A percentile compares a stretch with the other conserved stretches of the same genome.
These are phyloP conservation scores for Lithophane leautieri DNA, from an alignment of 2,888 invertebrate genomes.

Conservation along the genomic window DNA sequence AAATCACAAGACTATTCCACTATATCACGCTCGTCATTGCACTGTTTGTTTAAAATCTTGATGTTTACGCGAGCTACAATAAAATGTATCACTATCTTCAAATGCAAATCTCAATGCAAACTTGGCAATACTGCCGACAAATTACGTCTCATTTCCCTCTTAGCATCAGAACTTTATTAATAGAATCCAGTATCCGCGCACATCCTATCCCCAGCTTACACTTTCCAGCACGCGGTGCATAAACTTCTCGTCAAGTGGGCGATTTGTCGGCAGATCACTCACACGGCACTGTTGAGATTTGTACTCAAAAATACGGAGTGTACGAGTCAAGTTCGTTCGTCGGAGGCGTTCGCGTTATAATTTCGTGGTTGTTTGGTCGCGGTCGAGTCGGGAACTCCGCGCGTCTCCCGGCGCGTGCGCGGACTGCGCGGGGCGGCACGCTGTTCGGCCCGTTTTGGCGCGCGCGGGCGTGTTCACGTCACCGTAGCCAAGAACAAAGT, in stretches of 20 bases:
- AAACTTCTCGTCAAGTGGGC: slow-evolving; percentile 58
- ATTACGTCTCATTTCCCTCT: slow-evolving; percentile 83
- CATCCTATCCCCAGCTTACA: slow-evolving; percentile 69
- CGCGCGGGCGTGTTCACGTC: slow-evolving; percentile 82
- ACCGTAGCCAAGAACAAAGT: slow-evolving; percentile 83
- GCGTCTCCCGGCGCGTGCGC: slow-evolving; percentile 81
- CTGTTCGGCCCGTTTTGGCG: slow-evolving; percentile 77
- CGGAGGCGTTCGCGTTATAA: slow-evolving; percentile 80
- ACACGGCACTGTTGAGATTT: slow-evolving; percentile 69
- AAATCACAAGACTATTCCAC: slow-evolving; percentile 70
- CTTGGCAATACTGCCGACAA: slow-evolving; percentile 83
- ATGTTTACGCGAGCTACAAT: slow-evolving; percentile 80
- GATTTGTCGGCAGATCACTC: slow-evolving; percentile 66
- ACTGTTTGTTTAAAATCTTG: slow-evolving; percentile 77
- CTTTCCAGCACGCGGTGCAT: slow-evolving; percentile 66
- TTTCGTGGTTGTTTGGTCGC: slow-evolving; percentile 79
- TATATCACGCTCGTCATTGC: slow-evolving; percentile 77
- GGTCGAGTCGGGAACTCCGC: slow-evolving; percentile 79
- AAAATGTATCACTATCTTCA: slow-evolving; percentile 81
- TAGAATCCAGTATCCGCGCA: slow-evolving; percentile 80
- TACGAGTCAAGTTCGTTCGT: slow-evolving; percentile 86
- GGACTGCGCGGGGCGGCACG: slow-evolving; percentile 75
- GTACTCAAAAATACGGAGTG: slow-evolving; percentile 71
- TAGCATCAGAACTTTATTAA: slow-evolving; percentile 81
- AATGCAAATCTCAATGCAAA: slow-evolving; percentile 84